Conservation (phyloP, 2,113 vertebrate species). For the Macaca mulatta region DNA sequence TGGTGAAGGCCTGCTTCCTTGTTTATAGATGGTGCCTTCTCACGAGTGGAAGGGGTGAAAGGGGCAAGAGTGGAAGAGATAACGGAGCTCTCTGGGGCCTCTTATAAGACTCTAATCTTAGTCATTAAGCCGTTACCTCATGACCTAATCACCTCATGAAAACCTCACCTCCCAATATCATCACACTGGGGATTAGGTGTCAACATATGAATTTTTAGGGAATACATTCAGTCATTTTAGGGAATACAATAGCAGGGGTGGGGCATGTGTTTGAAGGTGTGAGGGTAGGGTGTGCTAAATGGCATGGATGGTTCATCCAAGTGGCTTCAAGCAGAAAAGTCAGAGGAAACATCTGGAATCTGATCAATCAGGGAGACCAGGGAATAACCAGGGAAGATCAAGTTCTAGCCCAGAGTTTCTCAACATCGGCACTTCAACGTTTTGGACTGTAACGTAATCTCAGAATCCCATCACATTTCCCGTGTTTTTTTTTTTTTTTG, state of each 20-base stretch:
- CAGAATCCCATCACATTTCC: neutral
- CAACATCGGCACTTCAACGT: neutral
- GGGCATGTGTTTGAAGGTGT: rapidly evolving
- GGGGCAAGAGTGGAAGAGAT: neutral
- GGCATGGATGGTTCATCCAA: neutral
- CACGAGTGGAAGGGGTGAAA: neutral
- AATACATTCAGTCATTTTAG: neutral
- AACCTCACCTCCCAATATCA: too few species aligned
- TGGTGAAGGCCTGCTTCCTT: neutral
- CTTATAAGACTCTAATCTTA: neutral
- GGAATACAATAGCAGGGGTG: neutral
- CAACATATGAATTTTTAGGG: neutral
- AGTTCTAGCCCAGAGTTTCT: neutral
- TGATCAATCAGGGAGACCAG: neutral
- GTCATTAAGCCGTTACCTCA: neutral
- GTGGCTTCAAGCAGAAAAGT: neutral
- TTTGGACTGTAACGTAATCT: neutral
- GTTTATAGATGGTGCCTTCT: neutral
- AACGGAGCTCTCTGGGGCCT: neutral
- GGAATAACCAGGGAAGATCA: neutral
- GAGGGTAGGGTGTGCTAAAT: neutral
- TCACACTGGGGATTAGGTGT: neutral
- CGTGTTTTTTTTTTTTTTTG: neutral
- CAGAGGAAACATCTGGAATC: neutral
- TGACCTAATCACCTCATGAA: neutral